These are phyloP conservation scores for Eublepharis macularius DNA, from an alignment of 2,113 vertebrate genomes.

Conservation along the genomic window DNA sequence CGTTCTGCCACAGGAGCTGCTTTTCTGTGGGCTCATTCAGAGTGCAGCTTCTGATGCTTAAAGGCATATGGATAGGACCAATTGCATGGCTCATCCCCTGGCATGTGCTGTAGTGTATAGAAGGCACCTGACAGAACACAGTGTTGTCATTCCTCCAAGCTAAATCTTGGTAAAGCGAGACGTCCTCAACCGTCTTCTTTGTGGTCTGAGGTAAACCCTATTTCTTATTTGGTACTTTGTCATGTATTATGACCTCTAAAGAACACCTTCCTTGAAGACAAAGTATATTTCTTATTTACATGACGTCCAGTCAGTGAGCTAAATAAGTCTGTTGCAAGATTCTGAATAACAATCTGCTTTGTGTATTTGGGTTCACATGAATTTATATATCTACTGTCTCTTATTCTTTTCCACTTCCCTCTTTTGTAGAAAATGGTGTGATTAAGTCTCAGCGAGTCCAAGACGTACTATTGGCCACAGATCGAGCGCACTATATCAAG, in stretches of 20 bases:
- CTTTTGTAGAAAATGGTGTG: slow-evolving; percentile 83
- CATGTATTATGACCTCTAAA: background rate
- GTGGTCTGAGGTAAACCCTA: fast-evolving
- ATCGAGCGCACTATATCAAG: slow-evolving; percentile 84
- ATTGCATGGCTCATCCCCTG: background rate
- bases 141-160: background rate
- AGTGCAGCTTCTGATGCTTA: background rate
- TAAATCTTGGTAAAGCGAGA: background rate
- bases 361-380: background rate
- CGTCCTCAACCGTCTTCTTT: fast-evolving
- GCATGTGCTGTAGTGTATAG: background rate
- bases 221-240: background rate
- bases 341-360: background rate
- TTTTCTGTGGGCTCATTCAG: background rate
- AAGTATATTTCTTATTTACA: background rate
- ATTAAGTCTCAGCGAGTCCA: slow-evolving; percentile 84
- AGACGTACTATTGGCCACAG: slow-evolving; percentile 83
- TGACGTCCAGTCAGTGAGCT: background rate
- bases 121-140: background rate
- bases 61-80: background rate
- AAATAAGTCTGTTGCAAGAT: background rate
- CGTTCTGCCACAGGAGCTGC: background rate
- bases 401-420: slow-evolving; percentile 8
- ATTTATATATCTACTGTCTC: background rate
- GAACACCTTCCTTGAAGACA: background rate